Base-by-base conservation (phyloP, 1,140 invertebrate species). In the Campoletis sonorensis region DNA sequence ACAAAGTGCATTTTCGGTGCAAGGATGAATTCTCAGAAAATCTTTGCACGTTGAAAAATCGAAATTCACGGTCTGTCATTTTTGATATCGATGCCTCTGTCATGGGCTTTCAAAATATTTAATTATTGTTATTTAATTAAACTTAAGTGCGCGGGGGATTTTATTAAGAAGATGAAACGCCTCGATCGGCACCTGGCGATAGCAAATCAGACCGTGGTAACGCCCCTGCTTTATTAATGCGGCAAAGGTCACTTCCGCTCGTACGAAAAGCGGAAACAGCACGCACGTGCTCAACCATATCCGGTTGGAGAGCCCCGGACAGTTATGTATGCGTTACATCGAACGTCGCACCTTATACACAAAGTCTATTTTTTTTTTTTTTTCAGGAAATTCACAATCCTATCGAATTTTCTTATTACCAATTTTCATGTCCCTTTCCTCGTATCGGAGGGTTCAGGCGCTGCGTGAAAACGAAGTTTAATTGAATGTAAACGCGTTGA, bases 251-350 rank as follows among this genome's bases (percentile, higher is more conserved):
- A 26, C 61, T 79, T 79, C 78, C 78, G 78, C 26, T 49, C 64
- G 23, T 76, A 33, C 54, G 27, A 64, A 37, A 45, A 67, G 26
- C 45, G 68, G 68, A 79, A 79, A 79, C 78, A 67, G 78, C 67
- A 79, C 67, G 68, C 78, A 49, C 78, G 78, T 79, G 78, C 78
- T 79, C 37, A 40, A 49, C 64, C 78, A 79, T 70, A 79, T 79
- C 61, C 64, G 61, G 30, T 45, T 27, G 37, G 18, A 45, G 71
- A 45, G 37, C 33, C 13, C 51, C 18, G n/a, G 51, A 73, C 45
- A 70, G 33, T 37, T 37, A 70, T 27, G 16, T 27, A 70, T 26
- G 33, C 33, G 33, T 70, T 30, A 30, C 33, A 51, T 21, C n/a
- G 13, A 30, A 26, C 49, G 54, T 21, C 16, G 45, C n/a, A 8